These are phyloP conservation scores for Heteromyza rotundicornis DNA, from an alignment of 2,888 invertebrate genomes.

Conservation along the genomic window DNA sequence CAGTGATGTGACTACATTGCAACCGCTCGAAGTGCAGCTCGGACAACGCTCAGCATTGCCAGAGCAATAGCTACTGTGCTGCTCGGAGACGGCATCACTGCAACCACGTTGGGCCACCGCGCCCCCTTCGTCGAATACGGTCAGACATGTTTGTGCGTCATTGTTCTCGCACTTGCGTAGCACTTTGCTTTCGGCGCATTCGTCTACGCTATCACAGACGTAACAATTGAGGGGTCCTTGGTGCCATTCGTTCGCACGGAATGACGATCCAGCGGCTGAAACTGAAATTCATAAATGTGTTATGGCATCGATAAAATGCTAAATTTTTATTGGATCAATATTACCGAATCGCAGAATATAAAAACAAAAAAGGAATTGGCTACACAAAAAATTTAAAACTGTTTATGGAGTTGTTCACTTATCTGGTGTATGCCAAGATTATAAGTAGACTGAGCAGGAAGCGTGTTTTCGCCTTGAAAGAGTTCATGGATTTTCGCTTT, in stretches of 20 bases:
- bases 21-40: constrained; percentile 33
- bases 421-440: no score
- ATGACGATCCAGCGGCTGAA: constrained; percentile 4
- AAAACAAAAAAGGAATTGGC: no score
- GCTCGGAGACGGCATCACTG: constrained; percentile 31
- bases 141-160: constrained; percentile 42
- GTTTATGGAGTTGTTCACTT: no score
- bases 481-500: no score
- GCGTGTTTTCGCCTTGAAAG: no score
- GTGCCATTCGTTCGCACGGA: constrained; percentile 37
- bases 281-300: constrained; percentile 5
- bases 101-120: constrained; percentile 47
- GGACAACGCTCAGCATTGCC: constrained; percentile 29
- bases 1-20: constrained; percentile 28
- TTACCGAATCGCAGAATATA: no score
- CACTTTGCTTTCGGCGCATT: constrained; percentile 22
- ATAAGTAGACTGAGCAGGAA: no score
- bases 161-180: constrained; percentile 39
- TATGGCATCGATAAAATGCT: no score
- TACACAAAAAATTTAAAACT: no score
- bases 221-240: constrained; percentile 40
- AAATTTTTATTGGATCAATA: no score
- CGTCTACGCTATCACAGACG: constrained; percentile 30
- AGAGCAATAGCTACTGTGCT: constrained; percentile 22
- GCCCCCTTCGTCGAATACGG: constrained; percentile 37